Conservation (phyloP, 2,888 invertebrate genomes). For the Lochmaea crataegi region DNA sequence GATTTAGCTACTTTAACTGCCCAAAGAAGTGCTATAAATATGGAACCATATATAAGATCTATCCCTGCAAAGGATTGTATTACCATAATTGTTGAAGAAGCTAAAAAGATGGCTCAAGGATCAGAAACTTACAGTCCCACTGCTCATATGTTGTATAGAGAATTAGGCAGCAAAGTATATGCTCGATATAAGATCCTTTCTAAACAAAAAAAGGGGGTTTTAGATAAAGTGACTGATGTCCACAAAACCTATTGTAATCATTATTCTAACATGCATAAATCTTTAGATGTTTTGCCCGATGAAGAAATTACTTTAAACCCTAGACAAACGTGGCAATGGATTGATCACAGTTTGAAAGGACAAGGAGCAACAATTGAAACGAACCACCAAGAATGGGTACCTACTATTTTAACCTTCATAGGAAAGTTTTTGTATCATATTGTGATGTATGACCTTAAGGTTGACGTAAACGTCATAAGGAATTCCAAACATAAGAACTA, state of each 20-base stretch:
- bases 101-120: constrained; percentile 77
- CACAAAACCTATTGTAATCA: constrained; percentile 60
- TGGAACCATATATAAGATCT: constrained; percentile 60
- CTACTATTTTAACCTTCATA: constrained; percentile 72
- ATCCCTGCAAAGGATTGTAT: constrained; percentile 66
- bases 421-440: constrained; percentile 91
- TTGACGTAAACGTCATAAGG: constrained; percentile 79
- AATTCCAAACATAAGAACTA: constrained; percentile 69
- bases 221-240: constrained; percentile 70
- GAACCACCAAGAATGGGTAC: constrained; percentile 74
- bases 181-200: constrained; percentile 66
- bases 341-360: constrained; percentile 66
- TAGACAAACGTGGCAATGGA: constrained; percentile 79
- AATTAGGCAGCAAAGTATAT: constrained; percentile 78
- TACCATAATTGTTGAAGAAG: constrained; percentile 76
- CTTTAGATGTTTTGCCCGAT: constrained; percentile 54
- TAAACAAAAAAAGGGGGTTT: constrained; percentile 74
- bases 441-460: constrained; percentile 85
- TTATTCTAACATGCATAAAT: constrained; percentile 51
- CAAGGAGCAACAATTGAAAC: constrained; percentile 57
- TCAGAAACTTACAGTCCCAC: constrained; percentile 85
- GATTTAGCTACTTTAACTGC: constrained; percentile 76
- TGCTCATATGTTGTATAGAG: constrained; percentile 72
- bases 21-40: constrained; percentile 61
- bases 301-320: constrained; percentile 65